Base-by-base conservation (phyloP, 1,140 invertebrate species). In the Euura lappo region DNA sequence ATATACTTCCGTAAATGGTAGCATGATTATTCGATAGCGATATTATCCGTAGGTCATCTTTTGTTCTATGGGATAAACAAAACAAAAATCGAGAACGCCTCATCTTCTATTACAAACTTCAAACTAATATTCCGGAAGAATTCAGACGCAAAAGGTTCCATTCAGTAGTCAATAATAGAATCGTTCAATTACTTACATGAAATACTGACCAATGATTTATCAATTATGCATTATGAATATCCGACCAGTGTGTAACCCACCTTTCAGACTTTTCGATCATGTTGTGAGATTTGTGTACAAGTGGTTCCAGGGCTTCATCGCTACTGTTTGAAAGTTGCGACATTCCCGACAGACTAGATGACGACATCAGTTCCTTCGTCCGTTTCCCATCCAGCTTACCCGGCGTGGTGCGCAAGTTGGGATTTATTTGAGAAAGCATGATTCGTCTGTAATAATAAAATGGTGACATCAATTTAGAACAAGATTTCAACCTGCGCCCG, bases 271-370 rank as follows among this genome's bases (percentile, higher is more conserved):
- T 80, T 69, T 83, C 80, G 42, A 78, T 74, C 8, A 60, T 60
- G 76, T 81, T 84, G 70, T 81, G 79, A 60, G 82, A 79, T 74
- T 82, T 83, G 72, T 86, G 81, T 65, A 87, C 79, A 74, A 86
- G 82, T n/a, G 85, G 83, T 75, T 87, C 85, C 44, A 88, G 77
- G 28, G 83, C 77, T 75, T 87, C 86, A 69, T 88, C 86, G 75
- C 84, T 88, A 74, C 85, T 86, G 75, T 86, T 86, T 6, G 86
- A 87, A 71, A 88, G 78, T 74, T 88, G 86, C 11, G 85, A 88
- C 85, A 87, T 86, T 67, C 85, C 84, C 44, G 85, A 87, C 71
- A 87, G 80, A 77, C 86, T 88, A 69, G 84, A 86, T 74, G 86
- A 88, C 74, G 84, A 85, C 83, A 85, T 87, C 73, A 87, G 74